Evolutionary conservation across 2,888 invertebrate species (phyloP), one percentile per base, ranked within the genome.

Genomic region (Hyalella azteca): DNA sequence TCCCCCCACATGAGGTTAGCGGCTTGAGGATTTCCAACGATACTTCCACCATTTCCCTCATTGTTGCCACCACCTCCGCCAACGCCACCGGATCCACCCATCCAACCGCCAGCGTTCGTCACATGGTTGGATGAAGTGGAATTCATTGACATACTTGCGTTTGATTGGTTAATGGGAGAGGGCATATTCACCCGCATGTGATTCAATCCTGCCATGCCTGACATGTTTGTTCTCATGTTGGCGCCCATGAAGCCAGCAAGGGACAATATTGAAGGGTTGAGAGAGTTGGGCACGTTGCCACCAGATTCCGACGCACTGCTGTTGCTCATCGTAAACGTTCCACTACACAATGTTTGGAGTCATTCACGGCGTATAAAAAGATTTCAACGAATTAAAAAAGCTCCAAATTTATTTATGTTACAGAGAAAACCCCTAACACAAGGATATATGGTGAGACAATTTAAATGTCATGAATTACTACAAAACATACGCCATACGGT

Each of bases 1-100:
- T 79, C 79, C n/a, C 77, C 81, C 81, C 81, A 79, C 26, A 81
- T 66, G 19, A 81, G 75, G 29, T 77, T 79, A 32, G 78, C 78
- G 39, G 80, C 79, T 76, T 78, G 75, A 15, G 78, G 60, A 22
- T 73, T 78, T 15, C 78, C 78, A 29, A 60, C 59, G 26, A 60
- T 66, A 15, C 54, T 45, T 45, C 78, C 73, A 36, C 80, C 78
- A 36, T 49, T 45, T 50, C 79, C 77, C n/a, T 66, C 79, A n/a
- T 45, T 36, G 36, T 66, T 66, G 7, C 36, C 41, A 19, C 79
- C 79, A 26, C 73, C 73, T 7, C 73, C 73, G 15, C 73, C 60
- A 54, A 41, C 15, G 19, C 29, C 78, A 15, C 78, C 80, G 29
- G 48, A 48, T n/a, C 73, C 39, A 0, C 66, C 39, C 66, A 66